Percentiles rank a stretch among this genome's conserved stretches.
Conservation (phyloP, 2,888 invertebrate genomes). For the Ectobius pallidus region DNA sequence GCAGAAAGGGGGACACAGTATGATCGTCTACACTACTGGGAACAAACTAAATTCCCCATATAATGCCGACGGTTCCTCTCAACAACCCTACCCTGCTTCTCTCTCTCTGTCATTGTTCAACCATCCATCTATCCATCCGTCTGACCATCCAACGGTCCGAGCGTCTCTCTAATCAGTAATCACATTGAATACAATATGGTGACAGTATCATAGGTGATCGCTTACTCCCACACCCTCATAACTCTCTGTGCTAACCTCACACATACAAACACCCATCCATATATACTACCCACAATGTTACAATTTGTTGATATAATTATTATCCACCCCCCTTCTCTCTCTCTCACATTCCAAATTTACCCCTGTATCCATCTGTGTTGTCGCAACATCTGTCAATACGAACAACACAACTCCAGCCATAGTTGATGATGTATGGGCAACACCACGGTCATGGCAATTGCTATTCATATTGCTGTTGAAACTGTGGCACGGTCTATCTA, state of each 20-base stretch:
- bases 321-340: constrained; percentile 46
- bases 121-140: constrained; percentile 33
- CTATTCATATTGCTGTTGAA: constrained; percentile 39
- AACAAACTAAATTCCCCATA: not conserved
- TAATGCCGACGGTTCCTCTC: constrained; percentile 21
- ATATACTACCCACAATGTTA: constrained; percentile 32
- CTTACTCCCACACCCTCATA: constrained; percentile 25
- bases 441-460: constrained; percentile 32
- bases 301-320: constrained; percentile 36
- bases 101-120: constrained; percentile 17
- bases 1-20: constrained; percentile 5
- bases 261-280: constrained; percentile 11
- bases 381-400: constrained; percentile 30
- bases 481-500: constrained; percentile 36
- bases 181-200: constrained; percentile 34
- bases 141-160: constrained; percentile 17
- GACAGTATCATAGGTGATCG: constrained; percentile 35
- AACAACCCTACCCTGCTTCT: constrained; percentile 14
- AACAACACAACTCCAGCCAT: constrained; percentile 26
- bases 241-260: constrained; percentile 6
- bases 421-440: constrained; percentile 27
- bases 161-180: constrained; percentile 31
- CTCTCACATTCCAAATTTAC: constrained; percentile 33
- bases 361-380: constrained; percentile 39
- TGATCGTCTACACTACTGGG: constrained; percentile 2